Evolutionary conservation across 2,888 invertebrate species (phyloP), one percentile per base, ranked within the genome.

Genomic region (Ennomos fuscantarius): DNA sequence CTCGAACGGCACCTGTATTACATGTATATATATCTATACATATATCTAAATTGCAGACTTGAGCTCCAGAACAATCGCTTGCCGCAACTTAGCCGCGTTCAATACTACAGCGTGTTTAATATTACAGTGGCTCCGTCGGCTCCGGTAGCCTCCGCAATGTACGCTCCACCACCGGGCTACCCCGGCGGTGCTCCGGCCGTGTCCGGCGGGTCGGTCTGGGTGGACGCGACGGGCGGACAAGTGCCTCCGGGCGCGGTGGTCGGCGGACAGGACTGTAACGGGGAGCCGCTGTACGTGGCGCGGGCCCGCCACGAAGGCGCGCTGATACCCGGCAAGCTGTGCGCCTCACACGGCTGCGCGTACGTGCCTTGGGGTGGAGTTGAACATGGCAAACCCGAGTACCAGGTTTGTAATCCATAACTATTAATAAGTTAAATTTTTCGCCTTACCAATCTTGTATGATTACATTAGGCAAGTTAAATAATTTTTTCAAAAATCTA

Each of bases 281-380:
- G 94, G 31, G 94, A 94, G 71, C 93, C 93, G 6, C 70, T 96
- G 35, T 96, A 93, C 79, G 94, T 96, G 0, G 94, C 95, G 34
- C 93, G 97, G 66, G 96, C 96, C 0, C 91, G 92, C 47, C 96
- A 96, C 78, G 95, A 96, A 73, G 97, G 96, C 10, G 96, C 95
- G 48, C 81, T 96, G 41, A 92, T 97, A 65, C 97, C 97, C 45
- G 97, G 97, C 52, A 97, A 97, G 85, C 83, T 96, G 40, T 93
- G 95, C 51, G 93, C 95, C 8, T 95, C 96, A 10, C 97, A 97
- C 76, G 95, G 95, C 31, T 94, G 95, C 40, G 95, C 95, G 11
- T 97, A 96, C 77, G 86, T 97, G 2, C 93, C 97, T 13, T 97
- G 96, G 96, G 97, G 97, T 3, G 97, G 97, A 12, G 90, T 86